Evolutionary conservation across 2,797 vertebrate genomes (phyloP), one percentile per base, ranked within the genome.

Genomic region (Ataeniobius toweri): DNA sequence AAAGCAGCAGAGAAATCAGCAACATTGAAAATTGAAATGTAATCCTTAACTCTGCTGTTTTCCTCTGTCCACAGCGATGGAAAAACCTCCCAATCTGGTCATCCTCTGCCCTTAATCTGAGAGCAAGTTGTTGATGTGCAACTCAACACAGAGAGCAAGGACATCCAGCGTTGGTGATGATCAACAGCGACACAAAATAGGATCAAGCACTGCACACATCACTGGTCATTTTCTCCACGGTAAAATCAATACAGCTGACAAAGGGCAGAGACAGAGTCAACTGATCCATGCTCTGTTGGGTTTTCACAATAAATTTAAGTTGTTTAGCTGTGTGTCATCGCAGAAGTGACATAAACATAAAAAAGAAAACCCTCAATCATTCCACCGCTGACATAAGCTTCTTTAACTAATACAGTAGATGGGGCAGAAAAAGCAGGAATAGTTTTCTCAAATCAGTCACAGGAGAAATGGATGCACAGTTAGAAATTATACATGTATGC

Each of bases 21-120:
- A 46, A 69, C 13, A 39, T 9, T 44, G 65, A 41, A 86, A 86
- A 81, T 85, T 82, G 86, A 73, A 80, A 75, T 79, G 75, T 85
- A 85, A 85, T 90, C 83, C 79, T 81, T 44, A 89, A 76, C 74
- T 67, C 74, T 67, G 72, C 75, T 20, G 70, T 51, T 72, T 71
- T 51, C 10, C 53, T 16, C 75, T 50, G 56, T 46, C 51, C 26
- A 28, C 56, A 77, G 81, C 3, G 63, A 80, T 69, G 76, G 83
- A 31, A 79, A 83, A 81, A 87, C 72, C 80, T 70, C 71, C 86
- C 80, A 88, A 91, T 83, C 89, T 91, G 88, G 87, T 77, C 74
- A 24, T 79, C 61, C 76, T 67, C 76, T 78, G 80, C 78, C 74
- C 89, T 83, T 75, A 71, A 61, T 63, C 73, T 44, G 76, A 83